Base-by-base conservation (phyloP, 2,797 vertebrate species). In the Gymnocypris eckloni region DNA sequence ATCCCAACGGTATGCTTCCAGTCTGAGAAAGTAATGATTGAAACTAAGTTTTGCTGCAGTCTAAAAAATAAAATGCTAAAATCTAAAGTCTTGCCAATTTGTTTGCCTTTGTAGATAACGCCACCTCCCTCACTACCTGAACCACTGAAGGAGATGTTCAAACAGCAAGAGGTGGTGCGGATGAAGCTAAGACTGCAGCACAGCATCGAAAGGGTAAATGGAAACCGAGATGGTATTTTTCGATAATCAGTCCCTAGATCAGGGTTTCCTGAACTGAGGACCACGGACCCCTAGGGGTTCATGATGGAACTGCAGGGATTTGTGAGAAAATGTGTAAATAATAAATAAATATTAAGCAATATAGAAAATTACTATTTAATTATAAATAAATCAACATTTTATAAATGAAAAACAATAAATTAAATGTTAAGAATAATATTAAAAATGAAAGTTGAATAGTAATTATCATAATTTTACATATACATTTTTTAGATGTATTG, bases 141-240 rank as follows among this genome's bases (percentile, higher is more conserved):
- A 92, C 97, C 97, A 54, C 96, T 99, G 90, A 99, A 99, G 90
- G 98, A 99, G 87, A 97, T 99, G 84, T 99, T 99, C 93, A 98
- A 98, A 92, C 98, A 99, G 64, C 98, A 99, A 79, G 98, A 99
- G 93, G 96, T 99, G 79, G 94, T 99, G 79, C 97, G 98, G 15
- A 99, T 99, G 97, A 99, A 99, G 82, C 95, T 99, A 0, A 96
- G 98, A 75, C 95, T 99, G 54, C 98, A 99, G 73, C 98, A 99
- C 95, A 99, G 98, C 94, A 99, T 99, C 59, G 98, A 99, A 93
- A 95, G 98, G 96, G 98, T 99, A 92, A 91, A 94, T 79, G 15
- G 11, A 79, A 64, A 25, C 0, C 2, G 1, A 41, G 20, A 59
- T 3, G 39, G 10, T 37, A 56, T 75, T 41, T n/a, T n/a, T 8